phyloP scores from a whole-genome alignment of 23 tunicate genomes.

The Styela plicata region DNA sequence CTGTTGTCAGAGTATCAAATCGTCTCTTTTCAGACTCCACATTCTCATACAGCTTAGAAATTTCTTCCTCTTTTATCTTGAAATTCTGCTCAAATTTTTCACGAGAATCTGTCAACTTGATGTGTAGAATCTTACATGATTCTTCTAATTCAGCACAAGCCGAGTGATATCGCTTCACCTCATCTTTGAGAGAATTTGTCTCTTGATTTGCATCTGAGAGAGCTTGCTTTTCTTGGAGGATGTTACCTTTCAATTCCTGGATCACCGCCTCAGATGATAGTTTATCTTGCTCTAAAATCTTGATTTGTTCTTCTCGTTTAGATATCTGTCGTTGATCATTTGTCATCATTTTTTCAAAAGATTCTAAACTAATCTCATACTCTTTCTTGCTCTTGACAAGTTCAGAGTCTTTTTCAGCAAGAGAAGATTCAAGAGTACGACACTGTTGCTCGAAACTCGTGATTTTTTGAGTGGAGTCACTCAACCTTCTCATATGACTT shows the following conservation, averaged over 20 bases:
- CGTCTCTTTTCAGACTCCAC: background rate
- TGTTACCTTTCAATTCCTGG: background rate
- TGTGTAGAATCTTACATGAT: background rate
- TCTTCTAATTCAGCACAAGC: background rate
- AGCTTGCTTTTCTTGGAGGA: background rate
- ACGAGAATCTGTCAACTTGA: background rate
- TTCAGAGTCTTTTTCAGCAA: background rate
- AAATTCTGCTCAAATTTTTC: background rate
- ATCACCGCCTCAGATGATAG: background rate
- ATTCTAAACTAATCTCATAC: background rate
- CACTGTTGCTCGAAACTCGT: slow-evolving; percentile 6
- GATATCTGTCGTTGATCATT: background rate
- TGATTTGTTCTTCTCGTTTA: background rate
- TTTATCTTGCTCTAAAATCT: background rate
- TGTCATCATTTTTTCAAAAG: background rate
- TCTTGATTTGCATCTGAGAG: background rate
- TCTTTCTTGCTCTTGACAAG: background rate
- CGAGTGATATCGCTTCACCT: background rate
- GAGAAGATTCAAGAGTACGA: background rate
- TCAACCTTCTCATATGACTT: slow-evolving; percentile 1
- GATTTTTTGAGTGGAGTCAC: slow-evolving; percentile 2
- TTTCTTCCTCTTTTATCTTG: background rate
- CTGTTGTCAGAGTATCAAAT: background rate
- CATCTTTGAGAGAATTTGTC: background rate
- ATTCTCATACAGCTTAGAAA: background rate